Base-by-base conservation (phyloP, 2,113 vertebrate genomes). In the Daboia siamensis region DNA sequence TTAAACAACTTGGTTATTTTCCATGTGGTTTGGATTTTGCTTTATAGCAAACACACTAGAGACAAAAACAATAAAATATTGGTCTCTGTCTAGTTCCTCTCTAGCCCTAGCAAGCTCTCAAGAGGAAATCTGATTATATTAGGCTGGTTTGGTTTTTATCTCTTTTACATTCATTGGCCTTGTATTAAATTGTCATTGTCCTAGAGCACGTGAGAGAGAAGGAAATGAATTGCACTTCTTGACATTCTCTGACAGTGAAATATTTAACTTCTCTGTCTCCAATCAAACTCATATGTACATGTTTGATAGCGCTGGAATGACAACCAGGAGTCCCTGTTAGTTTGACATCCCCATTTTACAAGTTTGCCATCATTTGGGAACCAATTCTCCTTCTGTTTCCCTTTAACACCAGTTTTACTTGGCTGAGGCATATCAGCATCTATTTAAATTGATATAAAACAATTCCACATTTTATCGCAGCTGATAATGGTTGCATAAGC, bases 211-310 rank as follows among this genome's bases (percentile, higher is more conserved):
- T 95, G 96, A 96, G 97, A 97, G 74, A 80, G 74, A 21, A 97
- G 95, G 98, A 98, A 99, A 99, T 98, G 98, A 98, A 99, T 99
- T 97, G 98, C 96, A 91, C 96, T 97, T 97, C 97, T 97, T 94
- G 94, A 97, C 97, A 94, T 96, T 95, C 96, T 96, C 96, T 99
- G 99, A 99, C 99, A 99, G 98, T 99, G 98, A 99, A 99, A 99
- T 99, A 99, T 99, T 98, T 98, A 97, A 97, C 97, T 97, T 97
- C 97, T 98, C 98, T 98, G 98, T 98, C 98, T 98, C 97, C 97
- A 98, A 88, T 99, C 98, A 98, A 98, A 98, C 98, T 98, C 98
- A 97, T 97, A 97, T 97, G 98, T 98, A 93, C 97, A 93, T 97
- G 97, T 97, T 97, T 97, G 97, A 97, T 97, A 95, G 96, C 92